These are phyloP conservation scores for Amazona vittata DNA, from an alignment of 2,113 vertebrate genomes.

Conservation along the genomic window DNA sequence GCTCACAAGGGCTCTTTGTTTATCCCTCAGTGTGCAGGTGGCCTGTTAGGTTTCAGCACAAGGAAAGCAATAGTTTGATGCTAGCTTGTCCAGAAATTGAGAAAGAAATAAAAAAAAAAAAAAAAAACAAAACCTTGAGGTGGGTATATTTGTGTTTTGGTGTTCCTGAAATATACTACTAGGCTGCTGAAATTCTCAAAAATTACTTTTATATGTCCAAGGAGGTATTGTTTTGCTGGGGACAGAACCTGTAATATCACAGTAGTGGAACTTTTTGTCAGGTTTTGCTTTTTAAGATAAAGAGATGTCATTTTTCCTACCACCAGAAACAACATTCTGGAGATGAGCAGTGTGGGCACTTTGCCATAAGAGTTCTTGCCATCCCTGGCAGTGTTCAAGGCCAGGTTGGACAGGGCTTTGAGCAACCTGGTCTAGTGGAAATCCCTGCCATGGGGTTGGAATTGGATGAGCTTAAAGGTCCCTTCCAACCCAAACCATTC, in stretches of 20 bases:
- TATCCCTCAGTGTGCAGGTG: fast-evolving
- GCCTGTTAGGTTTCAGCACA: background rate
- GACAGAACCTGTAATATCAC: background rate
- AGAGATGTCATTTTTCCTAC: background rate
- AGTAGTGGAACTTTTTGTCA: background rate
- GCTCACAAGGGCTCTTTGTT: background rate
- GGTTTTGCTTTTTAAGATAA: background rate
- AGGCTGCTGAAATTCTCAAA: background rate
- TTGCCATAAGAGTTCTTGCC: background rate
- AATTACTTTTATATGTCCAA: background rate
- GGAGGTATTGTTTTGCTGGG: background rate
- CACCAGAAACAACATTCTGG: background rate
- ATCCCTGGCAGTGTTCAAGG: background rate
- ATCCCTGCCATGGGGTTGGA: background rate
- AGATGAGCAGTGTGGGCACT: background rate
- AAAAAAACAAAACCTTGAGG: fast-evolving
- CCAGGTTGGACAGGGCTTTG: background rate
- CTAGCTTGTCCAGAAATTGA: background rate
- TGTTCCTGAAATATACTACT: background rate
- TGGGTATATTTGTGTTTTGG: background rate
- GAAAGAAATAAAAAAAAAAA: too few species aligned
- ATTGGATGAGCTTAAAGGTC: background rate
- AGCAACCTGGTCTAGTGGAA: background rate
- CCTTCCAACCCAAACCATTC: background rate
- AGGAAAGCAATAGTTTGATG: background rate